These are phyloP conservation scores for Nowickia ferox DNA, from an alignment of 2,888 invertebrate genomes.

Conservation along the genomic window DNA sequence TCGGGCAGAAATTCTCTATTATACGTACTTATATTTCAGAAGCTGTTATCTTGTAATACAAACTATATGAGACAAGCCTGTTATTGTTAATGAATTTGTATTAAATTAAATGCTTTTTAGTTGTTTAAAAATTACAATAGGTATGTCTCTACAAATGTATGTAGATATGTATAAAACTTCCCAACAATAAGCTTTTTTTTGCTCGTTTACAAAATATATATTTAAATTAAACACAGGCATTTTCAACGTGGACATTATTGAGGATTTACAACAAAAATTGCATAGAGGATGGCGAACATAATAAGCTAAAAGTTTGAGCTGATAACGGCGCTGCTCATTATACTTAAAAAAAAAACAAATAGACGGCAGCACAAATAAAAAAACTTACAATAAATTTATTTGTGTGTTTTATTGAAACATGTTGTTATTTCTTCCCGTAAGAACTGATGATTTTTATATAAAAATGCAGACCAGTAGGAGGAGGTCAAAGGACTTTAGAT, in stretches of 20 bases:
- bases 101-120: conserved; percentile 10
- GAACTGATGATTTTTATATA: background rate
- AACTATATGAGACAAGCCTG: too few species aligned
- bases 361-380: background rate
- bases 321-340: conserved; percentile 15
- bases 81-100: background rate
- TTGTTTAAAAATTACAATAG: background rate
- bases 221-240: conserved; percentile 25
- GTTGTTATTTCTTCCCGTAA: conserved; percentile 1
- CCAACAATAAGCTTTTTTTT: background rate
- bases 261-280: background rate
- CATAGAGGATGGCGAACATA: background rate
- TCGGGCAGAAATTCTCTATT: background rate
- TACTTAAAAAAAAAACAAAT: background rate
- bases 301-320: background rate
- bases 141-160: background rate
- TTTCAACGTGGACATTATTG: conserved; percentile 8
- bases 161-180: background rate
- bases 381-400: background rate
- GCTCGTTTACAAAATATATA: background rate
- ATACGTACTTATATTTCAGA: background rate
- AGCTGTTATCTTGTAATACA: too few species aligned
- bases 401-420: background rate
- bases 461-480: background rate
- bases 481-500: conserved; percentile 6